Evolutionary conservation across 1,140 invertebrate species (phyloP).

Genomic region (Bombus pascuorum): DNA sequence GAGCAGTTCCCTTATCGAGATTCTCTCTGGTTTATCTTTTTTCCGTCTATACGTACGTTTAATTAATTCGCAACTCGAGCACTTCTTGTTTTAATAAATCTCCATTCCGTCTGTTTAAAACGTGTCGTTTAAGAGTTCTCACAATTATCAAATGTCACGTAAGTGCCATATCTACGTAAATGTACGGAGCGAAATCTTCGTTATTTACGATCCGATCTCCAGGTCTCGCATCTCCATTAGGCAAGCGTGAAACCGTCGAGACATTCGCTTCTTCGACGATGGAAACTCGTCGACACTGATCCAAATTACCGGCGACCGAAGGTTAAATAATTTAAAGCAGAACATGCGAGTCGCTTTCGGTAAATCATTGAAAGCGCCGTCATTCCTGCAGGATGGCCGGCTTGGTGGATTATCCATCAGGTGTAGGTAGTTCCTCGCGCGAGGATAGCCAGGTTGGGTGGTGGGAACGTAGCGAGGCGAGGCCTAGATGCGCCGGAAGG

Average conservation of each 20-base stretch:
- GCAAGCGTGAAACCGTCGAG: too few relatives aligned
- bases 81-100: neutral
- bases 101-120: too few relatives aligned
- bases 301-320: neutral
- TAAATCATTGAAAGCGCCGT: conserved; percentile 50
- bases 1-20: too few relatives aligned
- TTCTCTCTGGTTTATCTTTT: neutral
- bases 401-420: conserved; percentile 70
- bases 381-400: conserved; percentile 44
- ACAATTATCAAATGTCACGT: neutral
- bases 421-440: conserved; percentile 55
- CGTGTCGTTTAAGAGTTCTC: neutral
- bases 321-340: conserved; percentile 17
- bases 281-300: neutral
- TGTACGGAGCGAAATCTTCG: too few relatives aligned
- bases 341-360: neutral
- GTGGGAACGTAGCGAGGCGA: conserved; percentile 40
- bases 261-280: too few relatives aligned
- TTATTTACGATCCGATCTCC: too few relatives aligned
- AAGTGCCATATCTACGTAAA: too few relatives aligned
- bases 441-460: neutral
- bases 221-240: too few relatives aligned
- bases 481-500: conserved; percentile 69
- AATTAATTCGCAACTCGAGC: neutral
- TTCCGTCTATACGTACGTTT: neutral